Evolutionary conservation across 2,113 vertebrate genomes (phyloP), one percentile per base, ranked within the genome.

Genomic region (Tylochromis polylepis): DNA sequence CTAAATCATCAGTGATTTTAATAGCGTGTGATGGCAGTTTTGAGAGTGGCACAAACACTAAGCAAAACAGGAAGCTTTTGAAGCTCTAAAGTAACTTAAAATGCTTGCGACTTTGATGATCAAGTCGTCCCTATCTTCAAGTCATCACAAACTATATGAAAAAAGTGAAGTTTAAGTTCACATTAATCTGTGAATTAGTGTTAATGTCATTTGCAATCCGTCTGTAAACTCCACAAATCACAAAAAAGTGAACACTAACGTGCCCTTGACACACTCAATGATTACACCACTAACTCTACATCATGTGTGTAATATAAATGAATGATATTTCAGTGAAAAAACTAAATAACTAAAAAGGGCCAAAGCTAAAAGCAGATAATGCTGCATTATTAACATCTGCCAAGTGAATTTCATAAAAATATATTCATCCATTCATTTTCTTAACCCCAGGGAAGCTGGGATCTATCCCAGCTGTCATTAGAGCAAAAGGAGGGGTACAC

Each of bases 21-120:
- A 92, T 77, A 83, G 79, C 88, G 81, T 67, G 43, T 79, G 86
- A 92, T 72, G 84, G 91, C 89, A 92, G 88, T 88, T 92, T 84
- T 80, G 81, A 85, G 70, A 81, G 85, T 77, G 84, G 83, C 86
- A 90, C 82, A 86, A 92, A 94, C 85, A 92, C 88, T 75, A 81
- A 91, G 78, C 79, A 77, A 53, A 46, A 86, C 9, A 16, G 62
- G 72, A 88, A 78, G 41, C 79, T 85, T 80, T 53, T 49, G 67
- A 83, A 92, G 82, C 31, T 14, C 38, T 51, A 62, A 31, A 41
- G 60, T 89, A 88, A 91, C 60, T 81, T 36, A 75, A 80, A 49
- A 9, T 2, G n/a, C 31, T 80, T 85, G 87, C 81, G 84, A 87
- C 83, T 72, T 34, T 53, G 36, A 59, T 2, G 11, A 58, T 49